phyloP scores from a whole-genome alignment of 2,888 invertebrate genomes.

The Gastrophysa polygoni region DNA sequence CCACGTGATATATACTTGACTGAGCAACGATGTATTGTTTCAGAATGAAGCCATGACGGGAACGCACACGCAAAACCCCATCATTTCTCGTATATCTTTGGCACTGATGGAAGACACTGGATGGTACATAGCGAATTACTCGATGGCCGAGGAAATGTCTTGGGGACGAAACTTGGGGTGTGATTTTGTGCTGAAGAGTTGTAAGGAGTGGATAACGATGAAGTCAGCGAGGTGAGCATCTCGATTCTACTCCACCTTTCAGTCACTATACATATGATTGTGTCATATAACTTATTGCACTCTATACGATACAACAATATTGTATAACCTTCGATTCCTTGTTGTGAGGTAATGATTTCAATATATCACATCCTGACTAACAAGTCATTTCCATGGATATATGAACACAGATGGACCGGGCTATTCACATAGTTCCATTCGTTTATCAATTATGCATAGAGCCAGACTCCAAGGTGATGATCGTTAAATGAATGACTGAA shows the following conservation, averaged over 20 bases:
- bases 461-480: too few relatives aligned
- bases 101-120: constrained; percentile 98
- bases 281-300: too few relatives aligned
- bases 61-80: constrained; percentile 97
- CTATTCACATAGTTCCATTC: too few relatives aligned
- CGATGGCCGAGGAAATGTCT: constrained; percentile 81
- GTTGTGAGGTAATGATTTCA: too few relatives aligned
- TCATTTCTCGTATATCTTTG: constrained; percentile 92
- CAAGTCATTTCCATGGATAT: too few relatives aligned
- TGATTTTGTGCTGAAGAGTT: constrained; percentile 90
- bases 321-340: too few relatives aligned
- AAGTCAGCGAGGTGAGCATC: constrained; percentile 68
- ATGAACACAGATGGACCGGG: too few relatives aligned
- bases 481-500: too few relatives aligned
- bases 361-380: too few relatives aligned
- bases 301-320: too few relatives aligned
- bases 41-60: constrained; percentile 99
- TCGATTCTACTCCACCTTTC: background rate
- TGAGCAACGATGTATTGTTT: constrained; percentile 29
- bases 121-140: constrained; percentile 93
- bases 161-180: constrained; percentile 95
- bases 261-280: too few relatives aligned
- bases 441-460: too few relatives aligned
- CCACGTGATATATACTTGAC: background rate
- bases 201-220: constrained; percentile 93